Evolutionary conservation across 2,888 invertebrate species (phyloP).

Genomic region (Rhogogaster chlorosoma): DNA sequence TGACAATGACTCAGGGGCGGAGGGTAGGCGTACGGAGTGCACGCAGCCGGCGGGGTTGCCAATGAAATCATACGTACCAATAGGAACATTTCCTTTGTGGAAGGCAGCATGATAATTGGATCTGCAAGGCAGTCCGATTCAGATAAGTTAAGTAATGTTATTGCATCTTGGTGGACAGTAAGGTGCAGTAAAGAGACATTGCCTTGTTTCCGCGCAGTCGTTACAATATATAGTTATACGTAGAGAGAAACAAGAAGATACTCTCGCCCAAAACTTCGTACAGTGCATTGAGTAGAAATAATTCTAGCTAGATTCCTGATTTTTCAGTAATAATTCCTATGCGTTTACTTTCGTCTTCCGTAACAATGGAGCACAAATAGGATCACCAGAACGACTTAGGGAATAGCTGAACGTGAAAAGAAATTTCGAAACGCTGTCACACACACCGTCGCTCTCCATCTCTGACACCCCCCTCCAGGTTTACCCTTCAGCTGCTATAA

Average conservation of each 20-base stretch:
- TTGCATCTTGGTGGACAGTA: constrained; percentile 27
- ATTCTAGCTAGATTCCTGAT: not conserved
- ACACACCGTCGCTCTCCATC: constrained; percentile 35
- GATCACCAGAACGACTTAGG: not conserved
- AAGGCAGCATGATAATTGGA: not conserved
- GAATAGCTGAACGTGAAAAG: constrained; percentile 25
- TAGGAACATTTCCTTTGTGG: not conserved
- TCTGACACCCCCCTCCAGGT: constrained; percentile 13
- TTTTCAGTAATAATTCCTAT: not conserved
- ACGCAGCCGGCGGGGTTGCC: not conserved
- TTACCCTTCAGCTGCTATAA: constrained; percentile 44
- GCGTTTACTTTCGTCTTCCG: not conserved
- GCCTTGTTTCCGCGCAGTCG: constrained; percentile 1
- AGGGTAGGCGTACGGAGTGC: not conserved
- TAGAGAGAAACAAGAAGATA: not conserved
- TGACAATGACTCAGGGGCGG: not conserved
- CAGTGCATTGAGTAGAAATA: not conserved
- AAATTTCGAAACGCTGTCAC: constrained; percentile 38
- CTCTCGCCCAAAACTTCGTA: not conserved
- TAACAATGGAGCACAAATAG: not conserved
- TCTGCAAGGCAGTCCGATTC: not conserved
- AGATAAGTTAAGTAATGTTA: constrained; percentile 10
- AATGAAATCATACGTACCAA: not conserved
- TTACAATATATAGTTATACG: not conserved
- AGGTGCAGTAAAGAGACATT: constrained; percentile 29